These are phyloP conservation scores for Riptortus pedestris DNA, from an alignment of 1,140 invertebrate genomes.

Conservation along the genomic window DNA sequence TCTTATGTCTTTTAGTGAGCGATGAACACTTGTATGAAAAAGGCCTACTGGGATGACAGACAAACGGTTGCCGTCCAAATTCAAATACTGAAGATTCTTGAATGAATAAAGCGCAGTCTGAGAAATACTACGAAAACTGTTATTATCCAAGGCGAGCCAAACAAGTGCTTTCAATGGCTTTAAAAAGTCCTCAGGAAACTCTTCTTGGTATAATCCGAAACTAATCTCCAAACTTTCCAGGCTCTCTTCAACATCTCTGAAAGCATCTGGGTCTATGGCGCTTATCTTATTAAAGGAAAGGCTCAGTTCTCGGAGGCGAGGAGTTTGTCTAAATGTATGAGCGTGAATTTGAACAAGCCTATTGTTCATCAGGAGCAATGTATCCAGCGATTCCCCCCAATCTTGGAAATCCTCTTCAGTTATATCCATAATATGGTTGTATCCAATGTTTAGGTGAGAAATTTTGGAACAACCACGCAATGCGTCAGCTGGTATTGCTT, in stretches of 20 bases:
- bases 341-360: constrained; percentile 61
- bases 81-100: constrained; percentile 65
- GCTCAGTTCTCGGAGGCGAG: constrained; percentile 69
- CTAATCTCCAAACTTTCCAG: constrained; percentile 75
- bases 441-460: constrained; percentile 73
- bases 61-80: constrained; percentile 75
- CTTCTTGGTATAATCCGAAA: constrained; percentile 66
- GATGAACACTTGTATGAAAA: constrained; percentile 56
- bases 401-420: constrained; percentile 57
- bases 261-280: constrained; percentile 63
- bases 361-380: constrained; percentile 74
- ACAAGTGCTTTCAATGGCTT: constrained; percentile 57
- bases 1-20: constrained; percentile 62
- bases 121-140: constrained; percentile 63
- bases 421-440: constrained; percentile 70
- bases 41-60: constrained; percentile 49
- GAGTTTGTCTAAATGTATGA: constrained; percentile 57
- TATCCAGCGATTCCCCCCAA: constrained; percentile 68
- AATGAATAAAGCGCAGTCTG: constrained; percentile 50
- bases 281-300: constrained; percentile 78
- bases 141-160: constrained; percentile 81
- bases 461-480: constrained; percentile 57
- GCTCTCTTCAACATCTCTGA: constrained; percentile 57
- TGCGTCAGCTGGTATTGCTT: constrained; percentile 53
- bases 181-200: constrained; percentile 62